Evolutionary conservation across 2,888 invertebrate species (phyloP), one percentile per base, ranked within the genome.

Genomic region (Ectemnius cavifrons): DNA sequence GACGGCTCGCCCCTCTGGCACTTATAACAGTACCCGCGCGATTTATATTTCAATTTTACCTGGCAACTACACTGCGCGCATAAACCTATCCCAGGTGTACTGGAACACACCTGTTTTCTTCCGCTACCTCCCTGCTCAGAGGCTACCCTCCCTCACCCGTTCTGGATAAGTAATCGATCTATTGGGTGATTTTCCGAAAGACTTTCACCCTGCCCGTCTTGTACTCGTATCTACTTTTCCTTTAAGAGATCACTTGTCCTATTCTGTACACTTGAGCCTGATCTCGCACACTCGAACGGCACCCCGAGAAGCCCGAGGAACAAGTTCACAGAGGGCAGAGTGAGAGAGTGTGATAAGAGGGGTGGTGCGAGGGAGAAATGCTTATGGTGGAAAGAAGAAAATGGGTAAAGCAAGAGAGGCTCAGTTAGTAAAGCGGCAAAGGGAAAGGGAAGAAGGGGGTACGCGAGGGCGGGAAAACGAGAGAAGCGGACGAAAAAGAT

Each of bases 41-140:
- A 80, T 81, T 83, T 81, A 68, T 80, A 83, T 81, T 80, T 81
- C 81, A 83, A 81, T 81, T 83, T 83, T 77, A 78, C 70, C 64
- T 63, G 37, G 60, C 59, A 27, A 20, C 47, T 45, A 23, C 59
- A 27, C 37, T 57, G 57, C 58, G 64, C 63, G 23, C 58, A 56
- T 47, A 66, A 66, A 47, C 57, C 63, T 64, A 63, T 63, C 23
- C 8, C 14, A 1, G 16, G 4, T 47, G 46, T 11, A 67, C 49
- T 56, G 56, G 37, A 45, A 56, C 68, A 67, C 82, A 82, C 84
- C 82, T 82, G 81, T 79, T 83, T 66, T 64, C 73, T 60, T 71
- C 71, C 67, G 60, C 69, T 64, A 4, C 68, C 62, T 59, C 64
- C 18, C 13, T 49, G 52, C 27, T 27, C 47, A 8, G 16, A 60